Evolutionary conservation across 1,140 invertebrate genomes (phyloP).

Genomic region (Phymorhynchus buccinoides): DNA sequence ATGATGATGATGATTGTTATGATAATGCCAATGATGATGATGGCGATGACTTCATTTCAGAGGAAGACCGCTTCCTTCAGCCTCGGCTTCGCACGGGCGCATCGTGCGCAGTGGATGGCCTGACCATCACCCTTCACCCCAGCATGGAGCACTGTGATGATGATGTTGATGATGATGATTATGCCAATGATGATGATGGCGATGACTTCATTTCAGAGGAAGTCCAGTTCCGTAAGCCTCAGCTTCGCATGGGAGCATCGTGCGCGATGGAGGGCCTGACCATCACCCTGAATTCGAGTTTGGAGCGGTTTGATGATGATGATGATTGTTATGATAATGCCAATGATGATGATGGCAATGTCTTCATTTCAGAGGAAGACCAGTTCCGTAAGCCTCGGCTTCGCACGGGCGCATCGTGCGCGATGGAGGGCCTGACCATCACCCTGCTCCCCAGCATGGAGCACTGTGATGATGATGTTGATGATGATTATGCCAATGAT

Average conservation of each 20-base stretch:
- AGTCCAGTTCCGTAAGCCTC: constrained; percentile 67
- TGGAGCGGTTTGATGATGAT: constrained; percentile 73
- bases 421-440: constrained; percentile 66
- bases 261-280: constrained; percentile 64
- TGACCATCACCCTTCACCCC: constrained; percentile 66
- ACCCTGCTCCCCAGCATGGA: constrained; percentile 68
- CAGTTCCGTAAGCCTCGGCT: constrained; percentile 65
- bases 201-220: constrained; percentile 55
- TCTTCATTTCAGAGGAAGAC: constrained; percentile 60
- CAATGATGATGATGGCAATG: too few relatives aligned
- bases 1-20: too few relatives aligned
- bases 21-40: too few relatives aligned
- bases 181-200: too few relatives aligned
- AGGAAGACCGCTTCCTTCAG: constrained; percentile 64
- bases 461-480: constrained; percentile 72
- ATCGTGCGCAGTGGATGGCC: constrained; percentile 62
- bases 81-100: constrained; percentile 59
- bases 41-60: too few relatives aligned
- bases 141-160: constrained; percentile 72
- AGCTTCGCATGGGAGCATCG: constrained; percentile 53
- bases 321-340: too few relatives aligned
- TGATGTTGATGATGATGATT: too few relatives aligned
- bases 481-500: too few relatives aligned
- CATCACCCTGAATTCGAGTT: constrained; percentile 65
- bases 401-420: constrained; percentile 53